Base-by-base conservation (phyloP, 2,888 invertebrate genomes). In the Volucella inanis region DNA sequence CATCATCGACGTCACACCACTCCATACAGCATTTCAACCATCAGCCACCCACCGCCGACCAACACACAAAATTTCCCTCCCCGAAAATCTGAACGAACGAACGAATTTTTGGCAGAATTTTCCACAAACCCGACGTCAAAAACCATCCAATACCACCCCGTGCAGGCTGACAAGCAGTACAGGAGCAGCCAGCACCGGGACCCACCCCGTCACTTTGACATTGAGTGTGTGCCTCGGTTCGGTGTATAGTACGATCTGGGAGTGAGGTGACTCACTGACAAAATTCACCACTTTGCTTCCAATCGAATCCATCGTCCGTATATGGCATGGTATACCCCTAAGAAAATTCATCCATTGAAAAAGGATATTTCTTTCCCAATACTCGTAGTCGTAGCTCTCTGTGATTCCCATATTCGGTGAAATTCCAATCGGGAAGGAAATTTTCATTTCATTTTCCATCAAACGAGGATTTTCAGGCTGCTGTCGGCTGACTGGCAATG, bases 51-150 rank as follows among this genome's bases (percentile, higher is more conserved):
- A 74, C 55, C 68, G 31, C 31, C 31, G 31, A 31, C 31, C 6
- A 31, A 6, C 57, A 68, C 61, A 80, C 45, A 72, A 72, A 85
- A 81, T 68, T 77, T 57, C 71, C 80, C 85, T 61, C 75, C 31
- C 31, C 31, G 31, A 31, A 31, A 31, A 84, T 79, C 39, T 81
- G 76, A 85, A 72, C 62, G 80, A 80, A 22, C 22, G 22, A 22
- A 68, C 43, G 52, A 79, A 81, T 77, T 85, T 85, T 85, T 85
- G 85, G 85, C 85, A 85, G 80, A 59, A 80, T 72, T 81, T 85
- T 81, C 85, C 72, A 85, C 76, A 31, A 31, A 77, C 71, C 68
- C 79, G 45, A 71, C 62, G 62, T 70, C 70, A 57, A 72, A 76
- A 78, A 41, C 64, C 61, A 64, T 31, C 31, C 31, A 31, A 31